Percentiles rank a stretch among this genome's conserved stretches.
Evolutionary conservation across 1,140 invertebrate genomes (phyloP).

Genomic region (Hylaeus volcanicus): DNA sequence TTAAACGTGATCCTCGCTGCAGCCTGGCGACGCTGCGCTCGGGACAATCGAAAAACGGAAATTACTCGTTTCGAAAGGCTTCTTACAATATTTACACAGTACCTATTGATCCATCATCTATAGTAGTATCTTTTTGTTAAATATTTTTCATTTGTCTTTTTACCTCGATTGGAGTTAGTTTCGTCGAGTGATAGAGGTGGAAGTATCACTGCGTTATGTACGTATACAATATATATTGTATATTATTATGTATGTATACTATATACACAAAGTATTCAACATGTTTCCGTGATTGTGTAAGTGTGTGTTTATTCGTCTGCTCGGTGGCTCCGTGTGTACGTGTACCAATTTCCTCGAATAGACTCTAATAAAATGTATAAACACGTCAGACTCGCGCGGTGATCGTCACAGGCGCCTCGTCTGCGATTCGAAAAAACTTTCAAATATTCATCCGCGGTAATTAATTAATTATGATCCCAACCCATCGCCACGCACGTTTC

Average conservation of each 20-base stretch:
- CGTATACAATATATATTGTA: slow-evolving; percentile 47
- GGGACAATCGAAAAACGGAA: slow-evolving; percentile 1
- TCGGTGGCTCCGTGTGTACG: not conserved
- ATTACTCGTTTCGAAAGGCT: slow-evolving; percentile 51
- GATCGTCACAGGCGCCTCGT: slow-evolving; percentile 30
- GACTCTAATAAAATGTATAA: slow-evolving; percentile 70
- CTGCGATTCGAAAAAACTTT: slow-evolving; percentile 48
- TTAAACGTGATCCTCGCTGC: slow-evolving; percentile 7
- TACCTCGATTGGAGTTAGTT: slow-evolving; percentile 38
- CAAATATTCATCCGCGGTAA: slow-evolving; percentile 10
- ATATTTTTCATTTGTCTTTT: not conserved
- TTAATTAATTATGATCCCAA: slow-evolving; percentile 42
- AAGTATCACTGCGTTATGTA: slow-evolving; percentile 42
- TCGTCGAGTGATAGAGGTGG: slow-evolving; percentile 40
- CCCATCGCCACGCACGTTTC: slow-evolving; percentile 24
- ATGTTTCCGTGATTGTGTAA: not conserved
- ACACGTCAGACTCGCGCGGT: slow-evolving; percentile 53
- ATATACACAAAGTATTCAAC: slow-evolving; percentile 55
- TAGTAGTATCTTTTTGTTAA: slow-evolving; percentile 34
- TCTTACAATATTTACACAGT: slow-evolving; percentile 75
- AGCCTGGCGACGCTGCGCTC: not conserved
- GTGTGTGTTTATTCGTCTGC: not conserved
- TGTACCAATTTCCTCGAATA: slow-evolving; percentile 34
- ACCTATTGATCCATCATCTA: slow-evolving; percentile 42
- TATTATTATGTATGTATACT: slow-evolving; percentile 54